These are phyloP conservation scores for Rafetus swinhoei DNA, from an alignment of 2,113 vertebrate genomes.

Conservation along the genomic window DNA sequence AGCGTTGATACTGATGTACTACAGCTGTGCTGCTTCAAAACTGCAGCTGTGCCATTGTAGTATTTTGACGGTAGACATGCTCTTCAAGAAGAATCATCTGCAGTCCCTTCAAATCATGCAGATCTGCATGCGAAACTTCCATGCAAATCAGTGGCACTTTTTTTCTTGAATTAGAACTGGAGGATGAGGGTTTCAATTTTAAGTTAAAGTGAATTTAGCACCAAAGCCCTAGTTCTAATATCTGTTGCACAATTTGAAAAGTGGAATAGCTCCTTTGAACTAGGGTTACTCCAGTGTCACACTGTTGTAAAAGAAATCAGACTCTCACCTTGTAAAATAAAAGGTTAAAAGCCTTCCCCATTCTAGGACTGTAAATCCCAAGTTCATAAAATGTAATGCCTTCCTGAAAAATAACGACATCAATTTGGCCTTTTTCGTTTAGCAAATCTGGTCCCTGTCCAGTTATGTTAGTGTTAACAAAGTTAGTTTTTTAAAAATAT, in stretches of 20 bases:
- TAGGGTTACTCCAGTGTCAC: background rate
- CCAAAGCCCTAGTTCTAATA: background rate
- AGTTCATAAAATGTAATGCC: background rate
- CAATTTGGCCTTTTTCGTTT: background rate
- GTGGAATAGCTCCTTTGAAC: background rate
- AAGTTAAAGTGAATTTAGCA: background rate
- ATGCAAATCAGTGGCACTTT: rapidly evolving
- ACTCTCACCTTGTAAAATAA: background rate
- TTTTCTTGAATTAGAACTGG: background rate
- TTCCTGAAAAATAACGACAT: background rate
- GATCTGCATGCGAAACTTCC: background rate
- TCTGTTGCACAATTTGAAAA: background rate
- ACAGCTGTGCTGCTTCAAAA: background rate
- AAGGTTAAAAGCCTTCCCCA: background rate
- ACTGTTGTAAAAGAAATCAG: background rate
- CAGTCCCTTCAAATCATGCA: background rate
- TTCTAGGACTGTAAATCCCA: background rate
- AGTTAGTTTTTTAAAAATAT: background rate
- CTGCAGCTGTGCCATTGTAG: background rate
- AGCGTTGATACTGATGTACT: too few relatives aligned
- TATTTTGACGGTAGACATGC: background rate
- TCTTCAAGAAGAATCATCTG: background rate
- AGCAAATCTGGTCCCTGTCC: background rate
- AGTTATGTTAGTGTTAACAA: background rate
- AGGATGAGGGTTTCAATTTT: background rate